These are phyloP conservation scores for Hipparchia sbordonii DNA, from an alignment of 2,888 invertebrate genomes.

Conservation along the genomic window DNA sequence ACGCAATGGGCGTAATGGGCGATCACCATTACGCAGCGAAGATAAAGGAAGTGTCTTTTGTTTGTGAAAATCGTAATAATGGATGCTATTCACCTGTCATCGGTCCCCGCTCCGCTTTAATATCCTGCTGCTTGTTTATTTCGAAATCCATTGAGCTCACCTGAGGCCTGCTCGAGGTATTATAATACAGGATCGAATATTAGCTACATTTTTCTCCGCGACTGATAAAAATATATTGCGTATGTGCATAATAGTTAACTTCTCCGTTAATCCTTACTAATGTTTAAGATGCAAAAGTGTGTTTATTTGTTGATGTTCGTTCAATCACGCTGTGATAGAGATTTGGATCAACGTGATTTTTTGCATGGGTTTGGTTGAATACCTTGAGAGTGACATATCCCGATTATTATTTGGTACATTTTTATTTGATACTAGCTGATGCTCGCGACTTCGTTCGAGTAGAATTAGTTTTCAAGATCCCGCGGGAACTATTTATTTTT, in stretches of 20 bases:
- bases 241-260: background rate
- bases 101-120: constrained; percentile 49
- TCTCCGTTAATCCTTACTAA: too few relatives aligned
- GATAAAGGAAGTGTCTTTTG: constrained; percentile 56
- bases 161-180: constrained; percentile 10
- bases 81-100: constrained; percentile 64
- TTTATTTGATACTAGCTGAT: background rate
- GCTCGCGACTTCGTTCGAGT: background rate
- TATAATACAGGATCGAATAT: background rate
- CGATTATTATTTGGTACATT: too few relatives aligned
- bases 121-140: constrained; percentile 47
- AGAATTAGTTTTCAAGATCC: too few relatives aligned
- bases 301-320: too few relatives aligned
- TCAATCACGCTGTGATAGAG: too few relatives aligned
- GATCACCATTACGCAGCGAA: constrained; percentile 35
- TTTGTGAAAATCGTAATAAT: constrained; percentile 60
- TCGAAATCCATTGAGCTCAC: constrained; percentile 44
- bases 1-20: background rate
- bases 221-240: too few relatives aligned
- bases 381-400: too few relatives aligned
- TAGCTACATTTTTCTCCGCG: too few relatives aligned
- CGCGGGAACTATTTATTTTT: too few relatives aligned
- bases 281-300: too few relatives aligned
- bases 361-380: too few relatives aligned
- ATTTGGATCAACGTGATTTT: too few relatives aligned